Evolutionary conservation across 1,140 invertebrate species (phyloP).

Genomic region (Drosophila sp.): DNA sequence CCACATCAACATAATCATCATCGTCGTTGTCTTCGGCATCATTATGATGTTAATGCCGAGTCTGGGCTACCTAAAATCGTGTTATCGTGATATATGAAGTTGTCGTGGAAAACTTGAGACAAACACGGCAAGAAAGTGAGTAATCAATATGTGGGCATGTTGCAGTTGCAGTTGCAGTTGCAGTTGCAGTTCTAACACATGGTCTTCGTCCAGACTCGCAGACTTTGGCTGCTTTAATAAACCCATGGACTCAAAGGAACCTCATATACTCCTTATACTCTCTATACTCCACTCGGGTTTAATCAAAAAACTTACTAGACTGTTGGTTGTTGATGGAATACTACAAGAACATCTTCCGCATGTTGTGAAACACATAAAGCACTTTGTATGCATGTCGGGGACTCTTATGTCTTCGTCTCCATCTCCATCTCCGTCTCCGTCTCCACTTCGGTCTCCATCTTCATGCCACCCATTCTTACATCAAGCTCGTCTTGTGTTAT

Average conservation of each 20-base stretch:
- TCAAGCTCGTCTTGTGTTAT: constrained; percentile 66
- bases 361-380: constrained; percentile 74
- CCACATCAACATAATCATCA: background rate
- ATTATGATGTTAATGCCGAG: constrained; percentile 51
- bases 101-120: constrained; percentile 31
- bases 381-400: constrained; percentile 75
- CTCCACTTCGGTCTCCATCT: constrained; percentile 1
- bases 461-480: constrained; percentile 10
- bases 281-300: constrained; percentile 63
- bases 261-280: constrained; percentile 35
- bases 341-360: constrained; percentile 53
- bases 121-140: constrained; percentile 63
- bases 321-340: constrained; percentile 62
- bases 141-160: constrained; percentile 64
- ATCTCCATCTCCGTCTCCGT: constrained; percentile 8
- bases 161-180: constrained; percentile 51
- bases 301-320: constrained; percentile 75
- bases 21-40: background rate
- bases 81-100: constrained; percentile 64
- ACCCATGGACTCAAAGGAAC: constrained; percentile 46
- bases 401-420: constrained; percentile 24
- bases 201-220: constrained; percentile 6
- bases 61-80: constrained; percentile 59
- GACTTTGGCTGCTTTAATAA: constrained; percentile 64
- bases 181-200: constrained; percentile 64